Percentiles rank a stretch among this genome's conserved stretches.
phyloP scores from a whole-genome alignment of 2,797 vertebrate genomes.

The Etheostoma perlongum region DNA sequence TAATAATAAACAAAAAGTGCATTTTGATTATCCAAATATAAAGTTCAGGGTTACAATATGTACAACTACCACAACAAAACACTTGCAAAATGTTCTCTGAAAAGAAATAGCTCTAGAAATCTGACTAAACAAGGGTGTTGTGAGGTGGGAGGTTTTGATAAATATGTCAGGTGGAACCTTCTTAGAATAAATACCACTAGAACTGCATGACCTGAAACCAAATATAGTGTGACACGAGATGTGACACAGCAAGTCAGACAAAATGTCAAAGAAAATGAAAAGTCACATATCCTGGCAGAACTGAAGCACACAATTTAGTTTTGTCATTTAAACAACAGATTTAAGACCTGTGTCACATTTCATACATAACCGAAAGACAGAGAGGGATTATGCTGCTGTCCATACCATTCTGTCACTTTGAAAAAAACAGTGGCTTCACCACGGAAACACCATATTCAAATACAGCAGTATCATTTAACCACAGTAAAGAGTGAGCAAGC shows the following conservation, averaged over 20 bases:
- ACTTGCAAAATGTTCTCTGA: neutral
- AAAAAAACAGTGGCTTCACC: neutral
- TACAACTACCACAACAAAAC: neutral
- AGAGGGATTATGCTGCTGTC: slow-evolving; percentile 2
- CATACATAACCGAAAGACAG: slow-evolving; percentile 9
- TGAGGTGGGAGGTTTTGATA: slow-evolving; percentile 12
- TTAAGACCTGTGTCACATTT: slow-evolving; percentile 23
- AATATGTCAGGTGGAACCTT: slow-evolving; percentile 35
- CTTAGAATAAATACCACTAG: slow-evolving; percentile 11
- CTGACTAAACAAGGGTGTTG: neutral
- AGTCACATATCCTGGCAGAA: slow-evolving; percentile 23
- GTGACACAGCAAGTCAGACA: slow-evolving; percentile 27
- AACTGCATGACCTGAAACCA: slow-evolving; percentile 19
- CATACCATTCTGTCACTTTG: neutral
- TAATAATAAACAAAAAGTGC: neutral
- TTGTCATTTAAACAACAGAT: slow-evolving; percentile 4
- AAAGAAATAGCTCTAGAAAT: slow-evolving; percentile 18
- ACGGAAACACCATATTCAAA: neutral
- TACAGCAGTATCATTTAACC: slow-evolving; percentile 1
- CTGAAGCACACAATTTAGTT: neutral
- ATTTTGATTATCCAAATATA: neutral
- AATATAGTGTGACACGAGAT: slow-evolving; percentile 7
- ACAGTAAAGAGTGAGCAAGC: neutral
- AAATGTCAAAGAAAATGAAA: slow-evolving; percentile 39
- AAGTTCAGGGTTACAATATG: neutral